Evolutionary conservation across 2,113 vertebrate genomes (phyloP).

Genomic region (Cyanoramphus novaezelandiae): DNA sequence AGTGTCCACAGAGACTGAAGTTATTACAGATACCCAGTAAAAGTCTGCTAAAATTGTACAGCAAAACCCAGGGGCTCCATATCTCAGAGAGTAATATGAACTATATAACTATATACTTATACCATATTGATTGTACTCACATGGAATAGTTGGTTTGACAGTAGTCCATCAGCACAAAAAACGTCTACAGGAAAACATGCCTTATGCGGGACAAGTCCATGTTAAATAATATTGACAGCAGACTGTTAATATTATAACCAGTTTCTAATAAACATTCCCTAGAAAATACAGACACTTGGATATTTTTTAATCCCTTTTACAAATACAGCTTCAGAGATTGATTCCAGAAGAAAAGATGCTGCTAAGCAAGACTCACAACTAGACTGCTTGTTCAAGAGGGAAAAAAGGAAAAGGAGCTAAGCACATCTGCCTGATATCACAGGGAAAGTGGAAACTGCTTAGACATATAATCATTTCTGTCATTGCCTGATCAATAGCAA

Average conservation of each 20-base stretch:
- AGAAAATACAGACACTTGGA: background rate
- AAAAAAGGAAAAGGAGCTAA: background rate
- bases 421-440: background rate
- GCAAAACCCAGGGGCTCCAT: background rate
- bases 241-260: background rate
- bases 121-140: background rate
- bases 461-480: background rate
- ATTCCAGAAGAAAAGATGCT: background rate
- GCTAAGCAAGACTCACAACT: background rate
- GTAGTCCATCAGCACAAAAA: background rate
- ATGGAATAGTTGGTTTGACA: background rate
- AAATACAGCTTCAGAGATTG: background rate
- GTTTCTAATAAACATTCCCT: background rate
- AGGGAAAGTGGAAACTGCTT: background rate
- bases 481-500: background rate
- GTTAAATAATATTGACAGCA: background rate
- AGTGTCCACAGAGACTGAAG: background rate
- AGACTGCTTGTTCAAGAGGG: background rate
- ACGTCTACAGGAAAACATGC: background rate
- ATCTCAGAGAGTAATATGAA: background rate
- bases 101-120: background rate
- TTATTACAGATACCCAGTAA: background rate
- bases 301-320: background rate
- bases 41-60: background rate
- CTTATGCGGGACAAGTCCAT: background rate